A percentile compares a stretch with the other conserved stretches of the same genome.
phyloP scores from a whole-genome alignment of 2,113 vertebrate genomes.

The Perca flavescens region DNA sequence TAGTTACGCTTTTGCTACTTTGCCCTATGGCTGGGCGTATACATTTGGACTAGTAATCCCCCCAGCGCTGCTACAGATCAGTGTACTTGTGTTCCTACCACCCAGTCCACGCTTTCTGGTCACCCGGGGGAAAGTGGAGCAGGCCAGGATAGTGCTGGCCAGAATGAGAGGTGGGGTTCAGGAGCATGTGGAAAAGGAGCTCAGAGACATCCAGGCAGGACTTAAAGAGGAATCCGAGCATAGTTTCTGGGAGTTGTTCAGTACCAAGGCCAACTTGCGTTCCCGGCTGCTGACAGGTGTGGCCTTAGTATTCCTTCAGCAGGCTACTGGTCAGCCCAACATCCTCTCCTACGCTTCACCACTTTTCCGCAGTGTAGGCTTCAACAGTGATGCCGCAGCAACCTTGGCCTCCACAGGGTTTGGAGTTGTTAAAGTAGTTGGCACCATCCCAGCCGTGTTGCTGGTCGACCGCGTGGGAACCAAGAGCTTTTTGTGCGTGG shows the following conservation, averaged over 20 bases:
- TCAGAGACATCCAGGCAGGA: constrained; percentile 88
- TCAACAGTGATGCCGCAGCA: constrained; percentile 92
- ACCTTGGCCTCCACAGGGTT: constrained; percentile 94
- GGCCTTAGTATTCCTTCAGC: constrained; percentile 92
- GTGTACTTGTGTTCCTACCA: constrained; percentile 90
- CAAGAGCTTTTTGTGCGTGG: constrained; percentile 91
- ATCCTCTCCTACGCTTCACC: constrained; percentile 95
- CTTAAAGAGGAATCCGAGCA: constrained; percentile 92
- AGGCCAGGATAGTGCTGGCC: constrained; percentile 87
- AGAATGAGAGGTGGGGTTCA: constrained; percentile 79
- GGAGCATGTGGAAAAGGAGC: constrained; percentile 84
- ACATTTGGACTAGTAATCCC: constrained; percentile 92
- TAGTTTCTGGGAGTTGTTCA: constrained; percentile 90
- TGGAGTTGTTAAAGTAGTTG: constrained; percentile 92
- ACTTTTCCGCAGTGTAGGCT: constrained; percentile 93
- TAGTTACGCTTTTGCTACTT: constrained; percentile 89
- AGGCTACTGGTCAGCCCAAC: constrained; percentile 95
- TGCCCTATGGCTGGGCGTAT: constrained; percentile 91
- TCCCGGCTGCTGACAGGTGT: constrained; percentile 90
- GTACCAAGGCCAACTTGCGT: constrained; percentile 91
- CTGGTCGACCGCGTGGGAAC: constrained; percentile 93
- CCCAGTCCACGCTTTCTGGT: constrained; percentile 95
- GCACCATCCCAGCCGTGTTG: constrained; percentile 90
- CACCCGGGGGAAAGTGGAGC: constrained; percentile 87
- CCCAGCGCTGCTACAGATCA: constrained; percentile 88